Percentiles rank a stretch among this genome's conserved stretches.
Conservation (phyloP, 2,797 vertebrate species). For the Takifugu rubripes region DNA sequence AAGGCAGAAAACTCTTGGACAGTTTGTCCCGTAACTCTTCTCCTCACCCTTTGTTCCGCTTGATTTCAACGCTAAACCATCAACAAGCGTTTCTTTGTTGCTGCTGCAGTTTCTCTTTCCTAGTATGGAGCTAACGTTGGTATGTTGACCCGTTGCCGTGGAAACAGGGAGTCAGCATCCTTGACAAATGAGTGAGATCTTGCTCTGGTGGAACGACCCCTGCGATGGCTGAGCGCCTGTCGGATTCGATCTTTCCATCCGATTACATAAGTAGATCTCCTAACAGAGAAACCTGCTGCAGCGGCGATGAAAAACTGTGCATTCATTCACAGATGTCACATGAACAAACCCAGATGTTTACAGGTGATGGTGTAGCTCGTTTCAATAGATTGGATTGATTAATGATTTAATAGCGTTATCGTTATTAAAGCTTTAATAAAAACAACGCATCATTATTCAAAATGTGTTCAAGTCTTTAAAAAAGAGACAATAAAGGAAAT, state of each 20-base stretch:
- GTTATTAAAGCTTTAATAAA: background rate
- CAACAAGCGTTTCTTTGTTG: conserved; percentile 34
- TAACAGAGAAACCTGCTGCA: background rate
- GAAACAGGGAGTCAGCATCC: conserved; percentile 46
- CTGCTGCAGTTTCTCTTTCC: conserved; percentile 44
- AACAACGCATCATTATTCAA: background rate
- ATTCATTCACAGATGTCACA: too few relatives aligned
- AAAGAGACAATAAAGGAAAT: background rate
- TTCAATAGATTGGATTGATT: too few relatives aligned
- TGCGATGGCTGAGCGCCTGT: conserved; percentile 21
- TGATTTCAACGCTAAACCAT: conserved; percentile 29
- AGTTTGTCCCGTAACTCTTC: conserved; percentile 7
- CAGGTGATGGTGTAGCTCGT: too few relatives aligned
- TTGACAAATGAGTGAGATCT: conserved; percentile 37
- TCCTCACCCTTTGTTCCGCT: conserved; percentile 63
- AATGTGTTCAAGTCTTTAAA: background rate
- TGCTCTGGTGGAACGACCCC: conserved; percentile 34
- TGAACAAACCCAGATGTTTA: too few relatives aligned
- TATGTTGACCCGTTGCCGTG: conserved; percentile 40
- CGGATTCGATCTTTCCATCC: conserved; percentile 53
- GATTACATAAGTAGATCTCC: conserved; percentile 27
- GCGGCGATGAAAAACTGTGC: too few relatives aligned
- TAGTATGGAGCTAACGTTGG: conserved; percentile 55
- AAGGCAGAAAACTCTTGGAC: conserved; percentile 10
- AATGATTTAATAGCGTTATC: too few relatives aligned